Base-by-base conservation (phyloP, 2,797 vertebrate species). In the Netta rufina region DNA sequence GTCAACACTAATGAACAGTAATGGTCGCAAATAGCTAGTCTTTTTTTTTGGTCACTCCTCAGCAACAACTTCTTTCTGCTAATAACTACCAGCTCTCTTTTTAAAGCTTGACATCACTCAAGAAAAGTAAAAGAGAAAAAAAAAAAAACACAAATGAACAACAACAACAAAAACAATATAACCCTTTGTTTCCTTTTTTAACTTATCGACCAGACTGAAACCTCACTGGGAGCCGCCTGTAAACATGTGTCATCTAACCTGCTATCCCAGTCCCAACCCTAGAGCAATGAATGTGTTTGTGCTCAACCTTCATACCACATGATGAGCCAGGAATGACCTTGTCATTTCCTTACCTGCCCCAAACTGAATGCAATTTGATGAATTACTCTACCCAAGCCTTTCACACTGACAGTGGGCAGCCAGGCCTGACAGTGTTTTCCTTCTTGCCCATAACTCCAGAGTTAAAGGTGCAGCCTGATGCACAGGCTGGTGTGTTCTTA, bases 401-500 rank as follows among this genome's bases (percentile, higher is more conserved):
- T 72, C 78, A 90, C 56, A 67, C 60, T 97, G 95, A 96, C 82
- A 95, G 64, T 57, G 96, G 72, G 91, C 83, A 97, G 83, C 95
- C 96, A 98, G 84, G 90, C 90, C 96, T 69, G 82, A 96, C 86
- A 97, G 67, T 41, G 70, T 76, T 96, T 97, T 96, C 84, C 72
- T 90, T 97, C 87, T 96, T 88, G 65, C 60, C 91, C 33, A 20
- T 97, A 86, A 96, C 93, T 86, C 81, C 57, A 28, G 97, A 97
- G 97, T 94, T 92, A 80, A 88, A 95, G 94, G 93, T 93, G 95
- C 75, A 97, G 82, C 32, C 95, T 96, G 92, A 95, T 96, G 84
- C 69, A 79, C 90, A 92, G 84, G 92, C 72, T 96, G 92, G 84
- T 92, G 93, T 73, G 84, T 95, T 67, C 95, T 86, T 62, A 88